Base-by-base conservation (phyloP, 1,140 invertebrate species). In the Hylyphantes graminicola region DNA sequence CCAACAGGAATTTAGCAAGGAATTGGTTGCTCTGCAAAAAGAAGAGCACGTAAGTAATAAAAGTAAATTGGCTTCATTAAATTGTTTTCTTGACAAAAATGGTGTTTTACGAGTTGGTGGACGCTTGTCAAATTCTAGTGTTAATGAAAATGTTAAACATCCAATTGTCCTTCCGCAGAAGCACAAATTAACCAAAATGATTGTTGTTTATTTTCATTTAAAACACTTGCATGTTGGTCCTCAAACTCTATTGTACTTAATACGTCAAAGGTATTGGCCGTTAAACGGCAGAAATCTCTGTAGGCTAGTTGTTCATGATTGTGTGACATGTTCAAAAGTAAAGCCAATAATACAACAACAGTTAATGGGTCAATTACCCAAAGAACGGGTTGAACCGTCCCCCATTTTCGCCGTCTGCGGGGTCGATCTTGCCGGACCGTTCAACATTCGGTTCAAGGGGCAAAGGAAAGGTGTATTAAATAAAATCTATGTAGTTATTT, bases 81-180 rank as follows among this genome's bases (percentile, higher is more conserved):
- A 11, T 21, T 21, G 15, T 65, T 73, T 73, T 73, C 17, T 75
- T 17, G 73, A 75, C 61, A 35, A 75, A 48, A 19, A 75, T 61
- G 57, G 55, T 57, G 19, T 74, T 15, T 74, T 57, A 74, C 72
- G 72, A 2, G 72, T 80, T 3, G 76, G 48, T 35, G 64, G 72
- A 53, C 59, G 73, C 9, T 59, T 63, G 15, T 59, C 64, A n/a
- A 61, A 59, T 35, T 73, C 54, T 59, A 12, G n/a, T 35, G 15
- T 65, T 54, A 54, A 78, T 17, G 50, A 21, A n/a, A 55, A 59
- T 64, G n/a, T 21, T 10, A 65, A 57, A 70, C 83, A 74, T 70
- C 74, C 74, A 4, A 12, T 63, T 13, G 65, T 85, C 19, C 6
- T 85, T 1, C 67, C 65, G 10, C 15, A 48, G 5, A 53, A 82